Evolutionary conservation across 2,797 vertebrate species (phyloP), one percentile per base, ranked within the genome.

Genomic region (Micromesistius poutassou): DNA sequence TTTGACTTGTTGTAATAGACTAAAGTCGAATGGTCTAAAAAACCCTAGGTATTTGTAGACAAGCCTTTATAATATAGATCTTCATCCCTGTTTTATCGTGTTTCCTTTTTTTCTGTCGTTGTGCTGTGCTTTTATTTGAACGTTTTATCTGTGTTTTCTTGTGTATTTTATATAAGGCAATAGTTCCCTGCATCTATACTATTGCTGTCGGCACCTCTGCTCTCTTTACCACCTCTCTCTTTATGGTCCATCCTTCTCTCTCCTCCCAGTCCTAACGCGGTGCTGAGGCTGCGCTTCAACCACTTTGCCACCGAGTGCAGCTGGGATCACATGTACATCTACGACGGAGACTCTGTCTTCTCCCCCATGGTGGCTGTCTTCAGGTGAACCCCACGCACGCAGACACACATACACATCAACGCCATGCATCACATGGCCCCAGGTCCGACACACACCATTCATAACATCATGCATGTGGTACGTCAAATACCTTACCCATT

Each of bases 221-320:
- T 74, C 6, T 30, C 76, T 14, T 62, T 74, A 75, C 38, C 46
- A 25, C 33, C n/a, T n/a, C 16, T 28, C 70, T 75, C 30, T 75
- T 19, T 35, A 13, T 75, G 19, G n/a, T 30, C 4, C 13, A 19
- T 22, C 19, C 50, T 22, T 2, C 25, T 33, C n/a, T 28, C n/a
- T 68, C 62, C 5, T 30, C 35, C 31, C 89, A 98, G 97, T 87
- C 93, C 95, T 10, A 97, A 98, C 91, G 92, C 95, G 22, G 88
- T 97, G 79, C 94, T 99, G 38, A 91, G 97, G 80, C 93, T 99
- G 78, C 94, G 95, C 5, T 98, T 99, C 90, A 96, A 94, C 92
- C 97, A 99, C 93, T 98, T 98, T 91, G 97, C 97, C 74, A 99
- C 97, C 0, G 97, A 99, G 76, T 98, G 97, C 94, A 98, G 96